Conservation (phyloP, 2,113 vertebrate genomes). For the Thymallus thymallus region DNA sequence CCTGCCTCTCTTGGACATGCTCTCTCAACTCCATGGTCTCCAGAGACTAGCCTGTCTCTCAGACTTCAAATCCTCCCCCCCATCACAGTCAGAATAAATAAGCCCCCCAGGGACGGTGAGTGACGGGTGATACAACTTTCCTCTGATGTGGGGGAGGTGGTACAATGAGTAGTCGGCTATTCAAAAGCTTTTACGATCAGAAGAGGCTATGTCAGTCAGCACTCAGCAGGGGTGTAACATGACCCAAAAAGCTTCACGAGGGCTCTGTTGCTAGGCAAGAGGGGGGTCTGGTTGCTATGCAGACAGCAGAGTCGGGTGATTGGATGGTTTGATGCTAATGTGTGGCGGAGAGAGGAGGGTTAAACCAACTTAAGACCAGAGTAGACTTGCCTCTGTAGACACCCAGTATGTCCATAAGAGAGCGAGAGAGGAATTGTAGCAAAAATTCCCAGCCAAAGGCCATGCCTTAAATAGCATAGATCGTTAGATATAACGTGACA, state of each 20-base stretch:
- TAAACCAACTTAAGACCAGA: not conserved
- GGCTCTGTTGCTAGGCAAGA: slow-evolving; percentile 6
- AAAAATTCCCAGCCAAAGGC: not conserved
- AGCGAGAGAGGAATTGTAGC: slow-evolving; percentile 2
- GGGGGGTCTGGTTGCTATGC: slow-evolving; percentile 1
- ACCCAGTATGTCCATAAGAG: not conserved
- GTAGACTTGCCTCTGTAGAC: not conserved
- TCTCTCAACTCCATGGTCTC: not conserved
- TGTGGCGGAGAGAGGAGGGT: not conserved
- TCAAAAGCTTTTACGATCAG: not conserved
- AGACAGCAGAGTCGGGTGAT: not conserved
- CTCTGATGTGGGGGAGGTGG: not conserved
- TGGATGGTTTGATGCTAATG: not conserved
- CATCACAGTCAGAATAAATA: not conserved
- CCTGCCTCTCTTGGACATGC: not conserved
- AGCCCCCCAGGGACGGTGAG: not conserved
- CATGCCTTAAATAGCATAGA: not conserved
- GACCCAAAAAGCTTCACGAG: slow-evolving; percentile 2
- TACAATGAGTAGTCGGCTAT: not conserved
- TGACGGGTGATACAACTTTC: not conserved
- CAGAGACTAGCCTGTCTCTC: not conserved
- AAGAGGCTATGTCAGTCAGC: not conserved
- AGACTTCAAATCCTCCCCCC: not conserved
- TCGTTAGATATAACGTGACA: not conserved
- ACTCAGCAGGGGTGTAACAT: not conserved